Evolutionary conservation across 2,888 invertebrate species (phyloP).

Genomic region (Drosophila leonis): DNA sequence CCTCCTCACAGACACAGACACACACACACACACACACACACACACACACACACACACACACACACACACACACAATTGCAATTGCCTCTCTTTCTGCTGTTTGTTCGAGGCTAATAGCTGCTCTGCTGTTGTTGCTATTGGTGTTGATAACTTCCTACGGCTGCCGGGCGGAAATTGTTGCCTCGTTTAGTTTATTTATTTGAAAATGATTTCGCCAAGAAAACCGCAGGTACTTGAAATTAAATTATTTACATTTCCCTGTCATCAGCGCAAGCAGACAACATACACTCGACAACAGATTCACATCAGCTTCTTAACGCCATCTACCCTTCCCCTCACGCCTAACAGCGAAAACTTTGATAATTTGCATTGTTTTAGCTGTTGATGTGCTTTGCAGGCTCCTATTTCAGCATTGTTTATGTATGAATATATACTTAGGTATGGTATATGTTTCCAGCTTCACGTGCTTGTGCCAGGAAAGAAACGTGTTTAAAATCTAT

Average conservation of each 20-base stretch:
- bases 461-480: background rate
- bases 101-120: slow-evolving; percentile 61
- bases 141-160: slow-evolving; percentile 37
- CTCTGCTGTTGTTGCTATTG: slow-evolving; percentile 25
- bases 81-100: slow-evolving; percentile 60
- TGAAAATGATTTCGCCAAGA: slow-evolving; percentile 60
- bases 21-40: slow-evolving; percentile 10
- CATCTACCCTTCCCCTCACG: background rate
- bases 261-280: slow-evolving; percentile 35
- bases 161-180: slow-evolving; percentile 42
- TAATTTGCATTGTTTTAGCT: slow-evolving; percentile 49
- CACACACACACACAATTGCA: slow-evolving; percentile 37
- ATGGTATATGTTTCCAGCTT: background rate
- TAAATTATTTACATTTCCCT: slow-evolving; percentile 71
- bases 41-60: slow-evolving; percentile 19
- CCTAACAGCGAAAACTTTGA: slow-evolving; percentile 34
- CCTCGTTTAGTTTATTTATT: slow-evolving; percentile 69
- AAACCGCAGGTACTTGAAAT: slow-evolving; percentile 71
- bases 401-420: slow-evolving; percentile 4
- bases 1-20: background rate
- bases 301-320: background rate
- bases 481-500: background rate
- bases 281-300: slow-evolving; percentile 31
- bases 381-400: slow-evolving; percentile 25
- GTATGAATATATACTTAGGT: background rate